Evolutionary conservation across 23 tunicate species (phyloP).

Genomic region (Styela plicata): DNA sequence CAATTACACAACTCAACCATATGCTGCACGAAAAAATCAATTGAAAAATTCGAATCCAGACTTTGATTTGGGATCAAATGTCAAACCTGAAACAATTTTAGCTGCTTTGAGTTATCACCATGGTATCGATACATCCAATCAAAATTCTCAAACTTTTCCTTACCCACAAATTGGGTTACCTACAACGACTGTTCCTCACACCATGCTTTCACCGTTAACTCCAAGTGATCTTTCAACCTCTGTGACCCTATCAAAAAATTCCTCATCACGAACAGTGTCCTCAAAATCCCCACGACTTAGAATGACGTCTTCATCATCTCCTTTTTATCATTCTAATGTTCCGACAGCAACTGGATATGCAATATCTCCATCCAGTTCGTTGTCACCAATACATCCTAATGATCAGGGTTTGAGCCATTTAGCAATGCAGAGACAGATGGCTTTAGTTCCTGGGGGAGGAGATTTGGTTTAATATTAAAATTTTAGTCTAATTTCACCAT

Average conservation of each 20-base stretch:
- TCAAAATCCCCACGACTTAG: conserved; percentile 15
- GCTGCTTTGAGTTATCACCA: conserved; percentile 22
- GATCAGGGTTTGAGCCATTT: neutral
- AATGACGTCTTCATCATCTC: conserved; percentile 20
- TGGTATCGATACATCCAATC: neutral
- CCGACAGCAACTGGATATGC: conserved; percentile 22
- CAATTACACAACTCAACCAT: neutral
- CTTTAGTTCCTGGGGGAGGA: conserved; percentile 21
- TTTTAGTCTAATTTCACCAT: no score
- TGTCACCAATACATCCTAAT: conserved; percentile 4
- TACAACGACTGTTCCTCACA: neutral
- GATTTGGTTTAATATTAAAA: conserved; percentile 15
- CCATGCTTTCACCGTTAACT: conserved; percentile 2
- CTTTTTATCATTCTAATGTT: neutral
- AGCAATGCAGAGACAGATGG: conserved; percentile 20
- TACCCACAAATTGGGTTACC: neutral
- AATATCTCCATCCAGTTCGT: conserved; percentile 13
- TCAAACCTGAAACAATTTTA: conserved; percentile 13
- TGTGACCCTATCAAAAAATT: neutral
- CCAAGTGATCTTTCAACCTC: conserved; percentile 16
- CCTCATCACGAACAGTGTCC: neutral
- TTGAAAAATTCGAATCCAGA: neutral
- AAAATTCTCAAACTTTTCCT: neutral
- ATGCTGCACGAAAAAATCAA: neutral
- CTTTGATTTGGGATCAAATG: neutral